Evolutionary conservation across 2,888 invertebrate genomes (phyloP).

Genomic region (Dasypolia templi): DNA sequence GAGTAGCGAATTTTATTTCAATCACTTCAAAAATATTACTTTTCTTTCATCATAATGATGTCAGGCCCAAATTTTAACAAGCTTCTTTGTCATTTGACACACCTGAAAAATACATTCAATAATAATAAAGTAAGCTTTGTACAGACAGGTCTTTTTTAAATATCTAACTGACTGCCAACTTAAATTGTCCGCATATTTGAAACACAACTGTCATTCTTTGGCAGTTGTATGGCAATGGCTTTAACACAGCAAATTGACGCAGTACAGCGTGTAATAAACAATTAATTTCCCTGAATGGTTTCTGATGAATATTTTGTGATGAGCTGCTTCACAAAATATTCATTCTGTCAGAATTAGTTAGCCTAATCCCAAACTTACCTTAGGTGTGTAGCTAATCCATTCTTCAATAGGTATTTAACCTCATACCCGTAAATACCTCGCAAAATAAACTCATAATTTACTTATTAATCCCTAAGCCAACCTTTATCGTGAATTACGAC

Average conservation of each 20-base stretch:
- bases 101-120: neutral
- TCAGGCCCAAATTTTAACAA: neutral
- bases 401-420: conserved; percentile 10
- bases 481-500: conserved; percentile 53
- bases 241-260: neutral
- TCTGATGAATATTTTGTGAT: no score
- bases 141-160: neutral
- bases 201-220: neutral
- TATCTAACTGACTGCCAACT: neutral
- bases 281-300: neutral
- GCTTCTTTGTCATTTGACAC: neutral
- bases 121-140: neutral
- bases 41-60: neutral
- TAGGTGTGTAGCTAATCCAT: conserved; percentile 12
- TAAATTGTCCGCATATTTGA: neutral
- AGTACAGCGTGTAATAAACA: neutral
- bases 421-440: conserved; percentile 10
- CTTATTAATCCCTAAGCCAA: conserved; percentile 48
- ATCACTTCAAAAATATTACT: neutral
- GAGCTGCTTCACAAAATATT: neutral
- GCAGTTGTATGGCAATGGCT: neutral
- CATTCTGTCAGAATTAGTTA: neutral
- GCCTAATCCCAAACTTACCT: neutral
- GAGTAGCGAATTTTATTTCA: neutral
- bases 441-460: conserved; percentile 55